Base-by-base conservation (phyloP, 2,113 vertebrate species). In the Ophiodon elongatus region DNA sequence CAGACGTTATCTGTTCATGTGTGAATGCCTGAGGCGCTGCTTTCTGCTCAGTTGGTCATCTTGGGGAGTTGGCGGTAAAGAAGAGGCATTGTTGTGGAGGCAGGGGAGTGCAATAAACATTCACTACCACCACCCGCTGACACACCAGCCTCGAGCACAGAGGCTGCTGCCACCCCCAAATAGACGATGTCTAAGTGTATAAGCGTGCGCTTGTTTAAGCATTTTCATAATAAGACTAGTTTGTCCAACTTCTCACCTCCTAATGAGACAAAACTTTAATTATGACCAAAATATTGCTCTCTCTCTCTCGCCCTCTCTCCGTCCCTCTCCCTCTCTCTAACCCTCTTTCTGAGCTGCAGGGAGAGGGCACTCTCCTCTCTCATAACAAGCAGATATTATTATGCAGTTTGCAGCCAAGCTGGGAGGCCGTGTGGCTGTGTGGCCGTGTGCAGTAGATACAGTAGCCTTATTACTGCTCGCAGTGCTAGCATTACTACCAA, bases 381-480 rank as follows among this genome's bases (percentile, higher is more conserved):
- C 63, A 71, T 88, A 88, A 88, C 87, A 85, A 85, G 60, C 68
- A 23, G 23, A 75, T 84, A 73, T 89, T 86, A 82, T 82, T 79
- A 80, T 83, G 73, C 79, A 17, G 5, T 88, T 82, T 76, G 77
- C 78, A 62, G 78, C 52, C 63, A 73, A 62, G 73, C 76, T 45
- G 60, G 23, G 70, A 79, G 81, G 56, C 67, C 64, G 70, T 70
- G 71, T 39, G 79, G 37, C 64, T 71, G 84, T 69, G 71, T 39
- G 79, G 37, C 64, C 68, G 84, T 69, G 45, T 75, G 80, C 76
- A 67, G 82, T 19, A 84, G 88, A 85, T 89, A 83, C 80, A 83
- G 70, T 60, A 31, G 85, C 82, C 88, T 93, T 90, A 91, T 93
- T 93, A 90, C 68, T 81, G 59, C 87, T 68, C 69, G 69, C 89